Base-by-base conservation (phyloP, 2,113 vertebrate genomes). In the Chloropsis cyanopogon region DNA sequence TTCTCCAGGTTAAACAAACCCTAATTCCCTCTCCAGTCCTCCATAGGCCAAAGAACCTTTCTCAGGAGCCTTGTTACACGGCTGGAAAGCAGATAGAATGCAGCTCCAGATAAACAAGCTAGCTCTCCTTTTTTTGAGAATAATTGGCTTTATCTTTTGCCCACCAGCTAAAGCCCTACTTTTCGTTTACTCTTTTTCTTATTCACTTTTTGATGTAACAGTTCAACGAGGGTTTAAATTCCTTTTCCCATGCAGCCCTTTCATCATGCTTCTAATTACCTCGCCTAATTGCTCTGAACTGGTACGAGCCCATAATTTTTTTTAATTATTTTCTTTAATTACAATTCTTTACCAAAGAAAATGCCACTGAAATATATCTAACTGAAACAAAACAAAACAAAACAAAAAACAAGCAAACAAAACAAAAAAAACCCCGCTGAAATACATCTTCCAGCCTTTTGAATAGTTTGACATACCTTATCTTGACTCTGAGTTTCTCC, bases 191-290 rank as follows among this genome's bases (percentile, higher is more conserved):
- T 89, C 54, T 90, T 87, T 96, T 91, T 90, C 69, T 97, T 96
- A 96, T 82, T 97, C 94, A 88, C 82, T 96, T 96, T 95, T 98
- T 97, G 82, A 97, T 97, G 94, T 90, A 97, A 96, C 75, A 95
- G 95, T 97, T 97, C 97, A 97, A 66, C 76, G 14, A 92, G 82
- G 89, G 92, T 88, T 97, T 98, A 94, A 94, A 97, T 95, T 97
- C 94, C 85, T 97, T 97, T 97, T 54, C 91, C 95, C 87, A 88
- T 87, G 95, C 76, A 97, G 93, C 86, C 73, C 68, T 97, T 97
- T 97, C 94, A 97, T 97, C 82, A 9, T 95, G 92, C 95, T 95
- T 97, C 97, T 98, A 98, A 98, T 98, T 97, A 97, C 95, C 90
- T 93, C 92, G 64, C 56, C 94, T 98, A 97, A 98, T 98, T 98